A percentile compares a stretch with the other conserved stretches of the same genome.
Conservation (phyloP, 2,113 vertebrate species). For the Callipepla squamata region DNA sequence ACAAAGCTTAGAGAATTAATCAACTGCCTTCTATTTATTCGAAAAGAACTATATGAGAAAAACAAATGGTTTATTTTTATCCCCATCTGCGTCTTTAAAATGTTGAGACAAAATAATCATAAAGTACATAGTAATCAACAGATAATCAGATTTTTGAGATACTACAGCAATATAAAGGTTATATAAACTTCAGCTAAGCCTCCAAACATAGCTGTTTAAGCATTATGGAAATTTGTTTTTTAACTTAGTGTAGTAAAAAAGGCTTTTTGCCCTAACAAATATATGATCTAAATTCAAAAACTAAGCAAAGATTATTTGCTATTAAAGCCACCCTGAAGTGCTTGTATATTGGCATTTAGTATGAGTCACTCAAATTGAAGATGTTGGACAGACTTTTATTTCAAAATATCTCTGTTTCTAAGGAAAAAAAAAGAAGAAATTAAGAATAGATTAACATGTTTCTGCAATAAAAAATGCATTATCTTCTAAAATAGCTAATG, state of each 20-base stretch:
- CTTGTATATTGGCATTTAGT: not conserved
- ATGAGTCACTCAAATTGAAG: constrained; percentile 3
- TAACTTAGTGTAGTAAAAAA: not conserved
- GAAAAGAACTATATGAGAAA: not conserved
- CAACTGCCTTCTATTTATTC: not conserved
- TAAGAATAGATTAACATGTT: not conserved
- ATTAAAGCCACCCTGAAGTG: not conserved
- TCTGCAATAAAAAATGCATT: not conserved
- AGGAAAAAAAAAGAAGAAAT: not conserved
- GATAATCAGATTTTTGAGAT: constrained; percentile 24
- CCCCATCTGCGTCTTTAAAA: not conserved
- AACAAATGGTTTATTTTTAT: not conserved
- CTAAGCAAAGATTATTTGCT: not conserved
- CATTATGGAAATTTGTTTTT: constrained; percentile 19
- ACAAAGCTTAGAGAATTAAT: not conserved
- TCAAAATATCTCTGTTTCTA: not conserved
- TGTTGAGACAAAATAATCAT: no score
- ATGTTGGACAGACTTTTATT: not conserved
- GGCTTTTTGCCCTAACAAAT: not conserved
- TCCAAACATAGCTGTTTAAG: not conserved
- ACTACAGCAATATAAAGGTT: not conserved
- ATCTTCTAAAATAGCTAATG: not conserved
- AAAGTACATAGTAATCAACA: not conserved
- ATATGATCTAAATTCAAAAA: not conserved
- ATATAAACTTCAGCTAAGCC: constrained; percentile 34